Evolutionary conservation across 2,888 invertebrate species (phyloP).

Genomic region (Eupithecia vulgata): DNA sequence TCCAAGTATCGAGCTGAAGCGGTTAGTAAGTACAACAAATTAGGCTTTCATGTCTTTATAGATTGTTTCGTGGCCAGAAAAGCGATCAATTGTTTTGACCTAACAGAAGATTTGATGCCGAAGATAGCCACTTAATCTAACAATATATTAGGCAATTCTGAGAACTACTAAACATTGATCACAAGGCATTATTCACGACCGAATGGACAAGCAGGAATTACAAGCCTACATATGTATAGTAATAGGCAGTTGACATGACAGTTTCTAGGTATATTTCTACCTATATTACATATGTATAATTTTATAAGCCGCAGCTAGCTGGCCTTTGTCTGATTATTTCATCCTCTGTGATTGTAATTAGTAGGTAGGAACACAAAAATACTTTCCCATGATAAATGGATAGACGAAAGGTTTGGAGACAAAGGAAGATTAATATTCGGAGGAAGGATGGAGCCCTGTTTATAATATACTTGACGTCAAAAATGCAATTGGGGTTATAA

Average conservation of each 20-base stretch:
- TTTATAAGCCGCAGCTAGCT: background rate
- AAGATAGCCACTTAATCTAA: slow-evolving; percentile 8
- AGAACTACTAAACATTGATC: slow-evolving; percentile 25
- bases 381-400: slow-evolving; percentile 55
- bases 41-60: background rate
- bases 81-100: background rate
- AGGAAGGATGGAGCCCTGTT: slow-evolving; percentile 39
- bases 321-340: slow-evolving; percentile 43
- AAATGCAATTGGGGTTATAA: slow-evolving; percentile 34
- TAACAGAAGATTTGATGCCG: background rate
- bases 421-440: slow-evolving; percentile 57
- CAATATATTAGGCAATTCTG: slow-evolving; percentile 17
- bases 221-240: background rate
- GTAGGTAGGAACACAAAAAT: slow-evolving; percentile 52
- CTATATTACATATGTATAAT: background rate
- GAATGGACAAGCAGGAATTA: slow-evolving; percentile 5
- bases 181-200: slow-evolving; percentile 18
- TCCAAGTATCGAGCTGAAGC: slow-evolving; percentile 31
- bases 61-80: background rate
- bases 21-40: background rate
- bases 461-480: slow-evolving; percentile 37
- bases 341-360: slow-evolving; percentile 54
- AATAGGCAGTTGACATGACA: slow-evolving; percentile 3
- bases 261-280: background rate
- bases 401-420: slow-evolving; percentile 52